These are phyloP conservation scores for Callopanchax toddi DNA, from an alignment of 2,113 vertebrate genomes.

Conservation along the genomic window DNA sequence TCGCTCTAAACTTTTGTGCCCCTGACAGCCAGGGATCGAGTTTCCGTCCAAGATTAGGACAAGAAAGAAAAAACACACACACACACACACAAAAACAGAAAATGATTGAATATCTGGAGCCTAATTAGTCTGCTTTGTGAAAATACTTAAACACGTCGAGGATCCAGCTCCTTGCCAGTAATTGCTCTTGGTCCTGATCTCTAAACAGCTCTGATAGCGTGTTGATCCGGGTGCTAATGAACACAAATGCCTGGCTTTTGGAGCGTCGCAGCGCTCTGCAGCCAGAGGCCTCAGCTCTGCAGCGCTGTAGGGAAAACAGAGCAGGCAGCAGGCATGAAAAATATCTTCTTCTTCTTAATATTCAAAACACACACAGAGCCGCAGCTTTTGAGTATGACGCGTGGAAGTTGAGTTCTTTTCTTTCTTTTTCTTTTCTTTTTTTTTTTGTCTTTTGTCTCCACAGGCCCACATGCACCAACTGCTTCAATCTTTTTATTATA, in stretches of 20 bases:
- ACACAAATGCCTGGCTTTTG: slow-evolving; percentile 77
- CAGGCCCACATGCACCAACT: slow-evolving; percentile 30
- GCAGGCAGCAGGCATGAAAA: slow-evolving; percentile 25
- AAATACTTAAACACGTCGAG: slow-evolving; percentile 61
- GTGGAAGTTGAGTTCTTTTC: slow-evolving; percentile 46
- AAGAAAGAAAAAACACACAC: not conserved
- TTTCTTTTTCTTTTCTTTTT: not conserved
- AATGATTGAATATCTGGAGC: slow-evolving; percentile 20
- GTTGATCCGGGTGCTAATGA: slow-evolving; percentile 79
- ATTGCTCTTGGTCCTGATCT: slow-evolving; percentile 71
- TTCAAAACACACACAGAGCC: slow-evolving; percentile 54
- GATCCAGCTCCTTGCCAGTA: slow-evolving; percentile 52
- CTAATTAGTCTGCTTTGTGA: slow-evolving; percentile 53
- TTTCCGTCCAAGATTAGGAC: slow-evolving; percentile 23
- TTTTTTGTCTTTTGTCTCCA: slow-evolving; percentile 11
- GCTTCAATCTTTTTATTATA: too few relatives aligned
- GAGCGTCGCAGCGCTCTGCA: slow-evolving; percentile 38
- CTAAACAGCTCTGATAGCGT: slow-evolving; percentile 70
- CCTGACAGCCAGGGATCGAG: slow-evolving; percentile 9
- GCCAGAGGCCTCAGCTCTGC: slow-evolving; percentile 52
- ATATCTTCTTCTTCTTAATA: slow-evolving; percentile 40
- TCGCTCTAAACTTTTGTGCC: not conserved
- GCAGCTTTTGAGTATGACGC: slow-evolving; percentile 52
- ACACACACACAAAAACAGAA: too few relatives aligned
- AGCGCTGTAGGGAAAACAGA: slow-evolving; percentile 33